Conservation (phyloP, 2,888 invertebrate species). For the Chloroclystis v-ata region DNA sequence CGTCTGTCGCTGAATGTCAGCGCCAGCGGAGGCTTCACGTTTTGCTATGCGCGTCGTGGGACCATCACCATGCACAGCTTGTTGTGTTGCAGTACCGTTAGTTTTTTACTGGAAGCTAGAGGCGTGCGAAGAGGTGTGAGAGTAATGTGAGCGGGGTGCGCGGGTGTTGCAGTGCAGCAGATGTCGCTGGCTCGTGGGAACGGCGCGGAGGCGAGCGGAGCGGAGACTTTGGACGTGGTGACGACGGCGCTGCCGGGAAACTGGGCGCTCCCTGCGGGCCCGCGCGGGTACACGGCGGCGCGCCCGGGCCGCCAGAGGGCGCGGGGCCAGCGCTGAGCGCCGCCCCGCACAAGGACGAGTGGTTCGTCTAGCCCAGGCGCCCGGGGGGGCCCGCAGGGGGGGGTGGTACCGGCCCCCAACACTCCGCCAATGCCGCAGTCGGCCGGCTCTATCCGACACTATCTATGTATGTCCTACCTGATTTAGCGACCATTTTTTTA, state of each 20-base stretch:
- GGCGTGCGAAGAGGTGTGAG: background rate
- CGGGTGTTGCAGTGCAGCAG: conserved; percentile 81
- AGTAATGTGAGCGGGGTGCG: conserved; percentile 18
- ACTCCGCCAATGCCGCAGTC: conserved; percentile 26
- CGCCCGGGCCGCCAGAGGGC: conserved; percentile 95
- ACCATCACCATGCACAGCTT: conserved; percentile 24
- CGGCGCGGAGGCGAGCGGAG: conserved; percentile 73
- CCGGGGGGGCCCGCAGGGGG: conserved; percentile 65
- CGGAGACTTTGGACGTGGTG: conserved; percentile 72
- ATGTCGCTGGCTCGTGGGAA: conserved; percentile 81
- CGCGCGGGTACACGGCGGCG: conserved; percentile 82
- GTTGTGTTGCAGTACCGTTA: conserved; percentile 27
- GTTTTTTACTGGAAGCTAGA: conserved; percentile 22
- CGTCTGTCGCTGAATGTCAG: conserved; percentile 9
- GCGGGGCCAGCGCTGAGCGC: conserved; percentile 93
- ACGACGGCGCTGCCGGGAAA: conserved; percentile 87
- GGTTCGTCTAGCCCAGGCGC: conserved; percentile 85
- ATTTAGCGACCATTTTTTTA: conserved; percentile 69
- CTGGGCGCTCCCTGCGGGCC: conserved; percentile 96
- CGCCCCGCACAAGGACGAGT: conserved; percentile 92
- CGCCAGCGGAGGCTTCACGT: conserved; percentile 17
- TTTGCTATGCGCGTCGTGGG: conserved; percentile 15
- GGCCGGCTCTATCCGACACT: conserved; percentile 30
- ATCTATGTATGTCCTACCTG: conserved; percentile 60
- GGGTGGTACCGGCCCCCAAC: conserved; percentile 60